phyloP scores from a whole-genome alignment of 2,113 vertebrate species.

The Cephalopholis sonnerati region DNA sequence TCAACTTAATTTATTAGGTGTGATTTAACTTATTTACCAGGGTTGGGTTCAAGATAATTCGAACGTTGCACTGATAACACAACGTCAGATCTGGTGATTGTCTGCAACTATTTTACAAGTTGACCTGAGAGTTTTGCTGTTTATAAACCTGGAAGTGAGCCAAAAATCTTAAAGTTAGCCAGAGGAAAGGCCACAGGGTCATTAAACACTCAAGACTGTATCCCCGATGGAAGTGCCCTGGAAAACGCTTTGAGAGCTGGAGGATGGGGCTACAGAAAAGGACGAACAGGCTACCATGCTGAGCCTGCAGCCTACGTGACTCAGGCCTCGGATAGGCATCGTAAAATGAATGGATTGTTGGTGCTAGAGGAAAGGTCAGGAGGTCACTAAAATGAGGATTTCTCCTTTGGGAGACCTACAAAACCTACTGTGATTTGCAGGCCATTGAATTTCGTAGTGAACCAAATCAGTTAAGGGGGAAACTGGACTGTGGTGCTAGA shows the following conservation, averaged over 20 bases:
- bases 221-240: not conserved
- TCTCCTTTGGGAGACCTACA: constrained; percentile 13
- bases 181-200: not conserved
- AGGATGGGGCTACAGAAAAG: not conserved
- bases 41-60: too few species aligned
- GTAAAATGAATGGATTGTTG: constrained; percentile 30
- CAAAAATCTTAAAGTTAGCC: not conserved
- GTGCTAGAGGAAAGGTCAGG: not conserved
- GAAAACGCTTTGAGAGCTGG: not conserved
- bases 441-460: constrained; percentile 4
- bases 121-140: not conserved
- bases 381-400: constrained; percentile 26
- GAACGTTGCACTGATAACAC: not conserved
- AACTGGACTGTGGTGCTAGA: not conserved
- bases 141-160: not conserved
- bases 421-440: not conserved
- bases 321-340: not conserved
- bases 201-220: not conserved
- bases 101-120: not conserved
- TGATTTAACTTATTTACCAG: too few species aligned
- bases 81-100: not conserved
- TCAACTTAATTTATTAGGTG: too few species aligned
- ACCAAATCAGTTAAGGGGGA: not conserved
- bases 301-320: not conserved
- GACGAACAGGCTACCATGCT: not conserved